Conservation (phyloP, 2,113 vertebrate species). For the Aramus guarauna region DNA sequence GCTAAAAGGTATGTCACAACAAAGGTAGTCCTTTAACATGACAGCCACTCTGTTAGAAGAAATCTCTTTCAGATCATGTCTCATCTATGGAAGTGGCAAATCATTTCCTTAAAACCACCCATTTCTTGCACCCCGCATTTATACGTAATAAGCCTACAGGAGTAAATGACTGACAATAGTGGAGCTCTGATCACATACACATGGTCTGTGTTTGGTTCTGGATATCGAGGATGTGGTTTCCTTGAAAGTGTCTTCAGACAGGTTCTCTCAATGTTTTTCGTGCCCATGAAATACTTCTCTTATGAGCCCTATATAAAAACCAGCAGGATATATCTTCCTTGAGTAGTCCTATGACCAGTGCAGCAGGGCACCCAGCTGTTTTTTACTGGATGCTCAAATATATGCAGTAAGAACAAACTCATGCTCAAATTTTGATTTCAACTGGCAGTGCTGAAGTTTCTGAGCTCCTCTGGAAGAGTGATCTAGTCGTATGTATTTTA, state of each 20-base stretch:
- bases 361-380: background rate
- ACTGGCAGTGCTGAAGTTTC: background rate
- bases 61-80: background rate
- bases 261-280: conserved; percentile 2
- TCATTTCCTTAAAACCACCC: conserved; percentile 2
- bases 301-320: background rate
- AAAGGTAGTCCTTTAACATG: background rate
- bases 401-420: background rate
- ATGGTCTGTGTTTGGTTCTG: background rate
- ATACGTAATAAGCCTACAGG: background rate
- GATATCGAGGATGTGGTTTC: conserved; percentile 22
- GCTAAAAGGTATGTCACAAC: conserved; percentile 46
- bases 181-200: background rate
- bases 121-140: background rate
- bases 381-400: background rate
- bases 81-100: conserved; percentile 37
- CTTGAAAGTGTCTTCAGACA: conserved; percentile 10
- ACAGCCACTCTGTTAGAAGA: background rate
- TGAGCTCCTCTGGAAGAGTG: background rate
- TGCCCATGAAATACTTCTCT: background rate
- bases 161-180: background rate
- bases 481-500: background rate
- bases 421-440: background rate
- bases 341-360: background rate
- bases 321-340: background rate